Percentiles rank a stretch among this genome's conserved stretches.
These are phyloP conservation scores for Simalia tracyae DNA, from an alignment of 2,797 vertebrate genomes.

Conservation along the genomic window DNA sequence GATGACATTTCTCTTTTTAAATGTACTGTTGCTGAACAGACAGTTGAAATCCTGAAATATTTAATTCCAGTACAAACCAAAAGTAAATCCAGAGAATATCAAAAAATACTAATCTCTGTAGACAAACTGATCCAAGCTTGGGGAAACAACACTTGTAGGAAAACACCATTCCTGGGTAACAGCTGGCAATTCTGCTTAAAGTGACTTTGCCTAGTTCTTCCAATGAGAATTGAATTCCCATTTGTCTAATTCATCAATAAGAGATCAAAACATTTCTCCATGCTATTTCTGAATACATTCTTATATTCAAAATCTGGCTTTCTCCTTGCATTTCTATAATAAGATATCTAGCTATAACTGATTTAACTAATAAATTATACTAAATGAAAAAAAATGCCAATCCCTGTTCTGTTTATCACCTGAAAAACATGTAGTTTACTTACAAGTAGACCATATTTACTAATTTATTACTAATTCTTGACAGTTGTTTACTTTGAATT, in stretches of 20 bases:
- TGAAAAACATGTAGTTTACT: constrained; percentile 1
- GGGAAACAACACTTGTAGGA: neutral
- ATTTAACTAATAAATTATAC: neutral
- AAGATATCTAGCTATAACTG: neutral
- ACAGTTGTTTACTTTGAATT: neutral
- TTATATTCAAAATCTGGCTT: no score
- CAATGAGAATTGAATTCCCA: neutral
- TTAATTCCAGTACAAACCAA: neutral
- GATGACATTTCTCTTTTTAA: neutral
- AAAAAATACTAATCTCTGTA: neutral
- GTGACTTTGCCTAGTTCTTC: neutral
- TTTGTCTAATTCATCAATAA: neutral
- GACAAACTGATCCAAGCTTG: neutral
- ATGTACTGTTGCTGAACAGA: neutral
- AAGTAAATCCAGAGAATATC: neutral
- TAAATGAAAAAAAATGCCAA: neutral
- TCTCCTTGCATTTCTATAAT: neutral
- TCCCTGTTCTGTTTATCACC: neutral
- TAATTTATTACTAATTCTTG: neutral
- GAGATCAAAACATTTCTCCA: neutral
- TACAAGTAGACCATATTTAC: neutral
- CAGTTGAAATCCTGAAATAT: neutral
- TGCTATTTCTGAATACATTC: neutral
- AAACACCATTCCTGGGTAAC: neutral
- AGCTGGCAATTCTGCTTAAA: neutral